Percentiles rank a stretch among this genome's conserved stretches.
Conservation (phyloP, 1,140 invertebrate species). For the Phymorhynchus buccinoides region DNA sequence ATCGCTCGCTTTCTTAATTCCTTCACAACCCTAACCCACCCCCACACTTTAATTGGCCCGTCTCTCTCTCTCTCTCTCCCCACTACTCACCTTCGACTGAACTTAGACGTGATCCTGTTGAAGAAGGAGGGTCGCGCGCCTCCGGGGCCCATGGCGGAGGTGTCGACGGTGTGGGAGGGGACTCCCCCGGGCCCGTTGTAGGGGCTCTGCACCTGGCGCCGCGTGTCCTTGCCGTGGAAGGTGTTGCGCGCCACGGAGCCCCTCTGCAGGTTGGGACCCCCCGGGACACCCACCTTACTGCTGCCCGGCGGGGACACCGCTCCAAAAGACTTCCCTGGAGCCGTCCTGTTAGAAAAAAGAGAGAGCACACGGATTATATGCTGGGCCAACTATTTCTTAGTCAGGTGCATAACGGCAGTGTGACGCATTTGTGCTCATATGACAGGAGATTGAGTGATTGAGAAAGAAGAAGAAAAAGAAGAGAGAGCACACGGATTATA, state of each 20-base stretch:
- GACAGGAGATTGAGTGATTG: too few species aligned
- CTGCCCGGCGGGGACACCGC: slow-evolving; percentile 62
- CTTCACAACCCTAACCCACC: too few species aligned
- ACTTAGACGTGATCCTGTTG: slow-evolving; percentile 96
- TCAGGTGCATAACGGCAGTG: too few species aligned
- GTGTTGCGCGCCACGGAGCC: slow-evolving; percentile 94
- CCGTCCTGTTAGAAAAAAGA: slow-evolving; percentile 63
- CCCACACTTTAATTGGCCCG: too few species aligned
- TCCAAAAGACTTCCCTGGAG: slow-evolving; percentile 66
- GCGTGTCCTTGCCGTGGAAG: slow-evolving; percentile 87
- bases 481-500: not conserved
- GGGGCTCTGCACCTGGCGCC: slow-evolving; percentile 72
- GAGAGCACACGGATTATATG: too few species aligned
- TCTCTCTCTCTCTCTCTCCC: too few species aligned
- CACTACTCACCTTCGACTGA: slow-evolving; percentile 89
- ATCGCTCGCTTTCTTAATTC: too few species aligned
- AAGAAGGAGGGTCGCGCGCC: slow-evolving; percentile 89
- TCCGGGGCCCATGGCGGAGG: slow-evolving; percentile 79
- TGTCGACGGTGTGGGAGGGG: slow-evolving; percentile 78
- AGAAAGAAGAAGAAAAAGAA: too few species aligned
- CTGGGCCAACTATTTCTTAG: too few species aligned
- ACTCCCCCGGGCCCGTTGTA: slow-evolving; percentile 73
- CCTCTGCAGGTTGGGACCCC: slow-evolving; percentile 81
- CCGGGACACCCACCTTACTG: slow-evolving; percentile 40
- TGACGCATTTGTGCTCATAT: too few species aligned